phyloP scores from a whole-genome alignment of 2,888 invertebrate genomes.

The Cantharis flavilabris region DNA sequence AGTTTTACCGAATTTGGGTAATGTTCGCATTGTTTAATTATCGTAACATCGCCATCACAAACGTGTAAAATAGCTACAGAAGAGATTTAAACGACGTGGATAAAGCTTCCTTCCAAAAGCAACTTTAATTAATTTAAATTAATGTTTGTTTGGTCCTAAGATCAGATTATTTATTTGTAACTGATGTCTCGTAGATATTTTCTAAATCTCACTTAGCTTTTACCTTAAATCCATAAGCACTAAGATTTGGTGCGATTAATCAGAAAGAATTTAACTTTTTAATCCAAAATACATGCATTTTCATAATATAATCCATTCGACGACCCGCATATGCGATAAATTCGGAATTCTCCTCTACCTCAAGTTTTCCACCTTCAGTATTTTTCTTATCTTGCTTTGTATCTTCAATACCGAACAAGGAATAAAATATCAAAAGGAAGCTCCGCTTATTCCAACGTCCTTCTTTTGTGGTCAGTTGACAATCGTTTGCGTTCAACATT shows the following conservation, averaged over 20 bases:
- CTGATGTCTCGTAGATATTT: slow-evolving; percentile 4
- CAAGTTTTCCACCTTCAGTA: not conserved
- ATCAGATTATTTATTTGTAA: slow-evolving; percentile 11
- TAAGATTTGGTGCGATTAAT: not conserved
- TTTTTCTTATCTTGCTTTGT: not conserved
- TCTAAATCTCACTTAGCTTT: slow-evolving; percentile 3
- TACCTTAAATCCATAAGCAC: not conserved
- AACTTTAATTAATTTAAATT: slow-evolving; percentile 24
- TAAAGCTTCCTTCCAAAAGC: slow-evolving; percentile 14
- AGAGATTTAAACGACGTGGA: slow-evolving; percentile 10
- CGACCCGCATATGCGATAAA: no score
- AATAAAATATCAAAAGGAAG: not conserved
- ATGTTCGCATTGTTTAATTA: slow-evolving; percentile 18
- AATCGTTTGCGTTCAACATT: not conserved
- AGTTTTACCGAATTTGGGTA: slow-evolving; percentile 12
- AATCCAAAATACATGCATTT: not conserved
- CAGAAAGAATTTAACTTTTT: not conserved
- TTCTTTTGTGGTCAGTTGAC: not conserved
- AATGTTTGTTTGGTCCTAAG: slow-evolving; percentile 18
- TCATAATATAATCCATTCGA: no score
- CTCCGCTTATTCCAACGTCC: not conserved
- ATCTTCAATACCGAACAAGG: not conserved
- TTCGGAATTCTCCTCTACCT: not conserved
- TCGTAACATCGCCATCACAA: not conserved
- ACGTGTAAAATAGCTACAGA: slow-evolving; percentile 11